Percentiles rank a stretch among this genome's conserved stretches.
These are phyloP conservation scores for Stomorhina lunata DNA, from an alignment of 2,888 invertebrate genomes.

Conservation along the genomic window DNA sequence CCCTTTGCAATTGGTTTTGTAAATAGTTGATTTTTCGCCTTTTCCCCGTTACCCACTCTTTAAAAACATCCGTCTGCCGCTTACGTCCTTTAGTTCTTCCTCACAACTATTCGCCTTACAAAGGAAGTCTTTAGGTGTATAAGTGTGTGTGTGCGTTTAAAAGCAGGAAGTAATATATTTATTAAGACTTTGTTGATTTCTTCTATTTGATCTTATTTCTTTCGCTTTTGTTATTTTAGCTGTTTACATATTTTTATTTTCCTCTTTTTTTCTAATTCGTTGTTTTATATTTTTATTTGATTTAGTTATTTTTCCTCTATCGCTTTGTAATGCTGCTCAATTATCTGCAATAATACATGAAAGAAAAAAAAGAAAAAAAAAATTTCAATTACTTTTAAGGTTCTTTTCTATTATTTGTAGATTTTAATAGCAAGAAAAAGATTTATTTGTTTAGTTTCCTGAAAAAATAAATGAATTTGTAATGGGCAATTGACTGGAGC, in stretches of 20 bases:
- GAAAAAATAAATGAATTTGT: not conserved
- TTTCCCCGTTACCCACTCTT: not conserved
- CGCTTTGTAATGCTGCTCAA: not conserved
- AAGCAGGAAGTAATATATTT: not conserved
- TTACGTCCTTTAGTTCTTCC: not conserved
- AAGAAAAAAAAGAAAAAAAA: not conserved
- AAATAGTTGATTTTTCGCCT: not conserved
- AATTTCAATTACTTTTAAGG: conserved; percentile 4
- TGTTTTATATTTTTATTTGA: not conserved
- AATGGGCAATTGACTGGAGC: not conserved
- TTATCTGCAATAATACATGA: conserved; percentile 38
- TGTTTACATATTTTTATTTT: conserved; percentile 4
- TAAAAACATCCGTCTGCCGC: no score
- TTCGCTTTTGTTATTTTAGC: conserved; percentile 16
- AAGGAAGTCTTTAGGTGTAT: not conserved
- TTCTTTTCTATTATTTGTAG: not conserved
- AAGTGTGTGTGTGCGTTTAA: not conserved
- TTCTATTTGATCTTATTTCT: conserved; percentile 6
- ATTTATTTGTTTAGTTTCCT: not conserved
- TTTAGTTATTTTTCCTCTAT: not conserved
- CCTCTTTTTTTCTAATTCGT: not conserved
- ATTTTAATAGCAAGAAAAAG: not conserved
- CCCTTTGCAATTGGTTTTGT: not conserved
- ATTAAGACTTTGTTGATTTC: conserved; percentile 20
- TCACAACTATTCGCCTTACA: not conserved